Evolutionary conservation across 2,797 vertebrate genomes (phyloP).

Genomic region (Argentina silus): DNA sequence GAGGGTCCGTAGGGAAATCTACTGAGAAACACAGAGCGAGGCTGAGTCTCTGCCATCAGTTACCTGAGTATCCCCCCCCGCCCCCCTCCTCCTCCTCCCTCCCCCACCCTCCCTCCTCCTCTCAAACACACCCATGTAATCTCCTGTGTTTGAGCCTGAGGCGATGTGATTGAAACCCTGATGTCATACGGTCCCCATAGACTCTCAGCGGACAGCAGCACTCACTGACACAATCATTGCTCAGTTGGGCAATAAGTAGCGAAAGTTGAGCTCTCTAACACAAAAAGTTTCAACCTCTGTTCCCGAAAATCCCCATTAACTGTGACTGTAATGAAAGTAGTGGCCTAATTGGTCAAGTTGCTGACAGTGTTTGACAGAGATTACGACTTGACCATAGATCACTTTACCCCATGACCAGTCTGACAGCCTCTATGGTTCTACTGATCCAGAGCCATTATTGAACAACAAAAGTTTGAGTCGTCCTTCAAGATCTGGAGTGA

Average conservation of each 20-base stretch:
- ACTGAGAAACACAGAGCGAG: slow-evolving; percentile 40
- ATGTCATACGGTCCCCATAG: neutral
- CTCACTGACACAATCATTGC: neutral
- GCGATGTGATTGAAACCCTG: slow-evolving; percentile 8
- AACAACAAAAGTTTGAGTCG: too few species aligned
- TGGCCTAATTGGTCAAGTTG: too few species aligned
- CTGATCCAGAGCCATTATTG: too few species aligned
- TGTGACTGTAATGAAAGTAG: too few species aligned
- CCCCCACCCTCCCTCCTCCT: neutral
- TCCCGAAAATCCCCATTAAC: too few species aligned
- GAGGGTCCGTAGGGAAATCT: slow-evolving; percentile 62
- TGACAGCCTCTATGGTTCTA: too few species aligned
- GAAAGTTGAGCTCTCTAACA: neutral
- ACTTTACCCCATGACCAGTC: too few species aligned
- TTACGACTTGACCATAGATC: too few species aligned
- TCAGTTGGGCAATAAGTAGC: neutral
- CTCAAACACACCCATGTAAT: slow-evolving; percentile 9
- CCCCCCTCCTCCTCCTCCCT: neutral
- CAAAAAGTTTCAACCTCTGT: too few species aligned
- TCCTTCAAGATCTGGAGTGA: too few species aligned
- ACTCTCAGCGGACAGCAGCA: neutral
- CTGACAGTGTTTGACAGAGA: too few species aligned
- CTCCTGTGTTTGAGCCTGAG: slow-evolving; percentile 9
- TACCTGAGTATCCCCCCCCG: slow-evolving; percentile 20
- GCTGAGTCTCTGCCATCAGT: slow-evolving; percentile 44